Evolutionary conservation across 1,140 invertebrate genomes (phyloP).

Genomic region (Halyomorpha halys): DNA sequence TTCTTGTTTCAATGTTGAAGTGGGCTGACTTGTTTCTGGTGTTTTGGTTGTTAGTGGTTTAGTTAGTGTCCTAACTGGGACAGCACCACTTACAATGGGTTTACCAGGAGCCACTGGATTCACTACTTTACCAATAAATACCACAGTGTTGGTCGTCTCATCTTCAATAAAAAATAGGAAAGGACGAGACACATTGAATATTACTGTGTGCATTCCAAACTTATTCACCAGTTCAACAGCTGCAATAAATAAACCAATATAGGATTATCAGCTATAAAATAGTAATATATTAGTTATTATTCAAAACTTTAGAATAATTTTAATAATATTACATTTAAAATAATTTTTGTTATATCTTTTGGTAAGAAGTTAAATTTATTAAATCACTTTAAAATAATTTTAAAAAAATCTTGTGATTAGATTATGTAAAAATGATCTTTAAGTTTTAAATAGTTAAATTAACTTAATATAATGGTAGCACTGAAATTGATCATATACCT

Average conservation of each 20-base stretch:
- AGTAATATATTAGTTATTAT: no score
- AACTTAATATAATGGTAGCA: no score
- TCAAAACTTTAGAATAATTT: no score
- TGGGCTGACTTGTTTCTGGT: not conserved
- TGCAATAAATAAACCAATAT: conserved; percentile 35
- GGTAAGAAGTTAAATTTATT: no score
- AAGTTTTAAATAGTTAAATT: no score
- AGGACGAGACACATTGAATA: conserved; percentile 57
- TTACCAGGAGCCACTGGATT: conserved; percentile 41
- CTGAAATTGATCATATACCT: conserved; percentile 38
- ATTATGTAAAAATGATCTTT: no score
- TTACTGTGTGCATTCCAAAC: conserved; percentile 44
- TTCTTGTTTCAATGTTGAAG: not conserved
- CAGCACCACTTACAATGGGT: not conserved
- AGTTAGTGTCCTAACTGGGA: not conserved
- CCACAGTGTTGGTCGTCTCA: conserved; percentile 51
- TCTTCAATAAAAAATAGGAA: conserved; percentile 75
- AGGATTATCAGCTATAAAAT: no score
- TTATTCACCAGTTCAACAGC: conserved; percentile 59
- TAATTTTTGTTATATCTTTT: no score
- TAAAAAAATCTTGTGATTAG: no score
- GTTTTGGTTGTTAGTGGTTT: no score
- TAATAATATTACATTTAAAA: no score
- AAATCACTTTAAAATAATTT: no score
- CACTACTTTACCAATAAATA: conserved; percentile 59